Percentiles rank a stretch among this genome's conserved stretches.
Evolutionary conservation across 2,888 invertebrate genomes (phyloP).

Genomic region (Fissipunctia ypsillon): DNA sequence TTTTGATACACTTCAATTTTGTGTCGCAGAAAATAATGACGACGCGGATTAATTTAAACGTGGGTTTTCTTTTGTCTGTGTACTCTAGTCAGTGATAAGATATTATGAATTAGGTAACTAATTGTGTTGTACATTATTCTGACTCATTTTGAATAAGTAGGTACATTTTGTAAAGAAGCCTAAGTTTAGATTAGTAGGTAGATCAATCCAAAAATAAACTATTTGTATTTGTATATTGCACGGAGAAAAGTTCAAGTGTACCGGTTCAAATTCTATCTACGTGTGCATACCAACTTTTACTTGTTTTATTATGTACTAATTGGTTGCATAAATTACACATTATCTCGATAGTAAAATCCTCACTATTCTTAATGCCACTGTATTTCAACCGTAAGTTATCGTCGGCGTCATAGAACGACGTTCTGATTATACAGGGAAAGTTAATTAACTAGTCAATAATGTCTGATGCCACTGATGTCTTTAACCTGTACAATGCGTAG

Average conservation of each 20-base stretch:
- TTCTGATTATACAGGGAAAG: constrained; percentile 43
- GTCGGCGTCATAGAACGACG: constrained; percentile 8
- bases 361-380: constrained; percentile 2
- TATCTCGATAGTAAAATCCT: not conserved
- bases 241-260: not conserved
- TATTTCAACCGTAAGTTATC: constrained; percentile 16
- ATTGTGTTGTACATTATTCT: constrained; percentile 26
- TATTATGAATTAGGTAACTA: constrained; percentile 38
- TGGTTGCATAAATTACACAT: constrained; percentile 11
- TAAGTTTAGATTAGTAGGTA: constrained; percentile 14
- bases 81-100: constrained; percentile 21
- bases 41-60: constrained; percentile 23
- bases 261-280: not conserved
- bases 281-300: not conserved
- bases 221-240: not conserved
- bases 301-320: not conserved
- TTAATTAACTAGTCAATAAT: constrained; percentile 46
- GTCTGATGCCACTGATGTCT: constrained; percentile 29
- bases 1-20: constrained; percentile 20
- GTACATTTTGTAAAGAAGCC: constrained; percentile 13
- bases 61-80: constrained; percentile 36
- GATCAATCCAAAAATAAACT: constrained; percentile 20
- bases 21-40: constrained; percentile 37
- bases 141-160: constrained; percentile 27
- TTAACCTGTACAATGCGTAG: constrained; percentile 36